Evolutionary conservation across 2,113 vertebrate species (phyloP).

Genomic region (Crotophaga sulcirostris): DNA sequence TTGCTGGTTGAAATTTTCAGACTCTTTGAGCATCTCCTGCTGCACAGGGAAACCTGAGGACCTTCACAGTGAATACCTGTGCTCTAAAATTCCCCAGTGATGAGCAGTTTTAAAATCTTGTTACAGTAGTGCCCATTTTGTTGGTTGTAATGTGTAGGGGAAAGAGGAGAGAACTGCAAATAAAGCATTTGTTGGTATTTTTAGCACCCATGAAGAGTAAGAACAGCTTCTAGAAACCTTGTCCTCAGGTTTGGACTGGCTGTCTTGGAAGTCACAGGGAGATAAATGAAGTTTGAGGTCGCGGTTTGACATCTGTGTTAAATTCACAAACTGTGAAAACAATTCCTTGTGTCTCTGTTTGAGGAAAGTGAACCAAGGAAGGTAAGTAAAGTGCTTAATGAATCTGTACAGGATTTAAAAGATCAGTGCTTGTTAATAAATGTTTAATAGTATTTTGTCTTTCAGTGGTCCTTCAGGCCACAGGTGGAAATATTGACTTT

Average conservation of each 20-base stretch:
- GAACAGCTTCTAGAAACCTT: slow-evolving; percentile 23
- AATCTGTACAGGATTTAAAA: not conserved
- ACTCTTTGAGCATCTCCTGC: not conserved
- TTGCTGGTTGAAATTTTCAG: not conserved
- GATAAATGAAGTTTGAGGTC: not conserved
- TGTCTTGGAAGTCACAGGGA: not conserved
- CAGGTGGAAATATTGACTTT: not conserved
- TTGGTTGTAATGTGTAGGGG: not conserved
- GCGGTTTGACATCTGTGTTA: not conserved
- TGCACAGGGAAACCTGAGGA: not conserved
- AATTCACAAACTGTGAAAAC: not conserved
- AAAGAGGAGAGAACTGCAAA: not conserved
- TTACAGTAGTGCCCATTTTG: not conserved
- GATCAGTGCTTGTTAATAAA: not conserved
- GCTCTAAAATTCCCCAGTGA: not conserved
- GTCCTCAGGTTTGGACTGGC: not conserved
- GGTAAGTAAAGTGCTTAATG: not conserved
- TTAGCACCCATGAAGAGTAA: not conserved
- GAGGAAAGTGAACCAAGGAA: not conserved
- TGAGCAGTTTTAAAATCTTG: not conserved
- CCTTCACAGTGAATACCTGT: not conserved
- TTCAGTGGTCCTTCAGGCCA: not conserved
- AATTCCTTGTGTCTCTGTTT: not conserved
- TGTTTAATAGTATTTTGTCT: not conserved
- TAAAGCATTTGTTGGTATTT: slow-evolving; percentile 37